A percentile compares a stretch with the other conserved stretches of the same genome.
These are phyloP conservation scores for Acleris emargana DNA, from an alignment of 2,888 invertebrate genomes.

Conservation along the genomic window DNA sequence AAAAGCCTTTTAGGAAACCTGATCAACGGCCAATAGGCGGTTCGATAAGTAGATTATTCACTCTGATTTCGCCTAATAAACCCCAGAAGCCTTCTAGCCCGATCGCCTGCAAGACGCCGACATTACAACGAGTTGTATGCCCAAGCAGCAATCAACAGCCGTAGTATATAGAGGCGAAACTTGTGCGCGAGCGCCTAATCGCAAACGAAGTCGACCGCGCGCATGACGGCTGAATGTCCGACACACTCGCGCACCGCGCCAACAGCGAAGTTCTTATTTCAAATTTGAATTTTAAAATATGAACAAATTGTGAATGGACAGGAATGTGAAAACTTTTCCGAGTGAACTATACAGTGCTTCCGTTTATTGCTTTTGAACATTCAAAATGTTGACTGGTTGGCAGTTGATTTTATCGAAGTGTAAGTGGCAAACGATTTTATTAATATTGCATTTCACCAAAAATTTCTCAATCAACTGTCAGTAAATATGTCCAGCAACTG, in stretches of 20 bases:
- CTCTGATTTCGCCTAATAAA: too few species aligned
- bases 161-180: slow-evolving; percentile 67
- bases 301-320: slow-evolving; percentile 17
- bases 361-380: slow-evolving; percentile 19
- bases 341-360: slow-evolving; percentile 23
- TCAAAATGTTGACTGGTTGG: slow-evolving; percentile 76
- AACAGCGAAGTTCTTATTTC: slow-evolving; percentile 6
- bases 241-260: slow-evolving; percentile 29
- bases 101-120: too few species aligned
- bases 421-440: slow-evolving; percentile 52
- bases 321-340: slow-evolving; percentile 12
- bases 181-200: slow-evolving; percentile 69
- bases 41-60: too few species aligned
- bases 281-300: slow-evolving; percentile 17
- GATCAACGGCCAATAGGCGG: too few species aligned
- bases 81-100: too few species aligned
- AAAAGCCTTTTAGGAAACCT: too few species aligned
- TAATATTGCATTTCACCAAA: not conserved
- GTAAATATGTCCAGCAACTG: too few species aligned
- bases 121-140: not conserved
- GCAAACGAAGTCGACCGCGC: slow-evolving; percentile 46
- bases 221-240: slow-evolving; percentile 49
- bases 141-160: slow-evolving; percentile 40
- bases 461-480: not conserved
- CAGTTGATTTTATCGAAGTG: slow-evolving; percentile 72